Percentiles rank a stretch among this genome's conserved stretches.
Evolutionary conservation across 2,888 invertebrate species (phyloP).

Genomic region (Agonum fuliginosum): DNA sequence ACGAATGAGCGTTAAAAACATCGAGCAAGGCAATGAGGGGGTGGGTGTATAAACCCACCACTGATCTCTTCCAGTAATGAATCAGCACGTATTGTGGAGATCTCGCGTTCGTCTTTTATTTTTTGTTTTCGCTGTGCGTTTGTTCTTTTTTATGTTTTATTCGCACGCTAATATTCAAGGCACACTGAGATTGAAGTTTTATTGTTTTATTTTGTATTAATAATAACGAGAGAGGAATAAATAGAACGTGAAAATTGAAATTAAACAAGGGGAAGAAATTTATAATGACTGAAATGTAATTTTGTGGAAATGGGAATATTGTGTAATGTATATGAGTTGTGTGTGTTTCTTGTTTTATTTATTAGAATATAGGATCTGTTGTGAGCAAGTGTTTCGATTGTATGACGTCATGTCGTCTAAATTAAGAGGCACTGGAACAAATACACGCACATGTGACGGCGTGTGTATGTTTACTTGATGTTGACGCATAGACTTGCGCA

Average conservation of each 20-base stretch:
- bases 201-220: slow-evolving; percentile 27
- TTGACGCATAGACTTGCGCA: not conserved
- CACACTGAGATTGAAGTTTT: slow-evolving; percentile 6
- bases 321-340: not conserved
- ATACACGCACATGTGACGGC: not conserved
- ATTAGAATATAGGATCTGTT: slow-evolving; percentile 36
- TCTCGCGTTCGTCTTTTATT: slow-evolving; percentile 19
- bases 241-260: not conserved
- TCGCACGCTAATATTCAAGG: slow-evolving; percentile 27
- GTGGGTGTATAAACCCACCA: not conserved
- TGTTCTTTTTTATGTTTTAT: slow-evolving; percentile 35
- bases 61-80: slow-evolving; percentile 1
- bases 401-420: slow-evolving; percentile 51
- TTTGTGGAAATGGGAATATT: too few relatives aligned
- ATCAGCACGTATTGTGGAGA: slow-evolving; percentile 37
- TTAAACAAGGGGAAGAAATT: not conserved
- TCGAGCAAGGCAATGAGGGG: not conserved
- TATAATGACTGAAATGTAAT: too few relatives aligned
- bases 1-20: slow-evolving; percentile 26
- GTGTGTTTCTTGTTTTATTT: slow-evolving; percentile 19
- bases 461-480: not conserved
- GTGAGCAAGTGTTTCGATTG: slow-evolving; percentile 44
- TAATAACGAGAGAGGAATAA: not conserved
- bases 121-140: slow-evolving; percentile 14
- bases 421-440: slow-evolving; percentile 48